These are phyloP conservation scores for Falcaria lacertinaria DNA, from an alignment of 2,888 invertebrate genomes.

Conservation along the genomic window DNA sequence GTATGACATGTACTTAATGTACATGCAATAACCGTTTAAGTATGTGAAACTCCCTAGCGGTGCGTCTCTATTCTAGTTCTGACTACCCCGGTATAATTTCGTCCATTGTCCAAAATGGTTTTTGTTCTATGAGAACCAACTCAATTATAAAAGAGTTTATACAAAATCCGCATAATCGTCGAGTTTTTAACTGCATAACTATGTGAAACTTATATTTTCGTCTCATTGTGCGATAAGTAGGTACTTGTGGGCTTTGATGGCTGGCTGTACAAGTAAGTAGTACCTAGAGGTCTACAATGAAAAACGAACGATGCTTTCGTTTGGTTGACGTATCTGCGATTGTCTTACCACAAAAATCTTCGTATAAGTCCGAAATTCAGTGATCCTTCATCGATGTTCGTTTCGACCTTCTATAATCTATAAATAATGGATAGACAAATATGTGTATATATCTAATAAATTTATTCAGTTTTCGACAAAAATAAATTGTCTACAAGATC, in stretches of 20 bases:
- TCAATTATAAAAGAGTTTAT: slow-evolving; percentile 66
- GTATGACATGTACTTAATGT: slow-evolving; percentile 59
- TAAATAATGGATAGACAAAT: too few relatives aligned
- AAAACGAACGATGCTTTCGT: too few relatives aligned
- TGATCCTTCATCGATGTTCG: too few relatives aligned
- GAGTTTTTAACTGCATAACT: slow-evolving; percentile 74
- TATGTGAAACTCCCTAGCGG: slow-evolving; percentile 71
- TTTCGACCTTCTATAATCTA: too few relatives aligned
- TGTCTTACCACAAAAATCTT: too few relatives aligned
- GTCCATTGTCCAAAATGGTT: slow-evolving; percentile 73
- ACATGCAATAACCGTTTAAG: slow-evolving; percentile 67
- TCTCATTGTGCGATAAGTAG: slow-evolving; percentile 60
- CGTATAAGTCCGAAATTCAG: too few relatives aligned
- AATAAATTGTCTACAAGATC: too few relatives aligned
- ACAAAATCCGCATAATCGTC: slow-evolving; percentile 75
- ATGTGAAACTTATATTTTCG: slow-evolving; percentile 70
- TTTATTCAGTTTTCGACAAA: too few relatives aligned
- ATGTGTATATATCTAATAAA: too few relatives aligned
- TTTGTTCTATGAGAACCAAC: slow-evolving; percentile 76
- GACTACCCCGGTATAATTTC: slow-evolving; percentile 68
- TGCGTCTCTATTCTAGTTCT: slow-evolving; percentile 34
- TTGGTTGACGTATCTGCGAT: too few relatives aligned
- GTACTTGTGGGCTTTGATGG: slow-evolving; percentile 38
- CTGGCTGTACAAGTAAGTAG: too few relatives aligned
- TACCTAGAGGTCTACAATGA: too few relatives aligned